Base-by-base conservation (phyloP, 35 echinoderm and acorn worm species). In the Ophioderma brevispina region DNA sequence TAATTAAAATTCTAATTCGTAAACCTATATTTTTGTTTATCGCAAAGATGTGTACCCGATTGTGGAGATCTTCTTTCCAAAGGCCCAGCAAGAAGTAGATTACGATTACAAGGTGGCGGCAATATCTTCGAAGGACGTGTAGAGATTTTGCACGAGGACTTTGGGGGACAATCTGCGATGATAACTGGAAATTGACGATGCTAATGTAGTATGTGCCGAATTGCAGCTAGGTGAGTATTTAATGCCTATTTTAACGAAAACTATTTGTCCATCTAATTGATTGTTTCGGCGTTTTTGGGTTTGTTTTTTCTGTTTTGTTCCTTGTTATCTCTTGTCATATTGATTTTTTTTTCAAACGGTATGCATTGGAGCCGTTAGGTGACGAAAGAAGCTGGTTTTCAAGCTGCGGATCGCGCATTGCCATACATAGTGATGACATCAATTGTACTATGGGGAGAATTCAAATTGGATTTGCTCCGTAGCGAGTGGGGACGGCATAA, bases 111-210 rank as follows among this genome's bases (percentile, higher is more conserved):
- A 25, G 97, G 91, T n/a, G 97, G 97, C 0, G 37, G 13, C 13
- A 85, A 81, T 31, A 76, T n/a, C n/a, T 95, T 99, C 38, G 97
- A 99, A 79, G 97, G 97, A 17, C 33, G 91, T 14, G 82, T 99
- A 35, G 87, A 99, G 78, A 82, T 95, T 8, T 46, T 88, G 13
- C 93, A 99, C 52, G 85, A 99, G 97, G 94, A 17, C 40, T 82
- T 18, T 99, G 87, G 90, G 97, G 97, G 42, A 95, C 97, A 8
- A 86, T 99, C 15, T 99, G 97, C 59, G 93, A 99, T 75, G 97
- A 99, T 37, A 85, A 38, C 4, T 99, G 97, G 97, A 91, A n/a
- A n/a, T 99, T 28, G 50, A 87, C 14, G 91, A 87, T 76, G 91
- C 97, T 31, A 37, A 79, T 6, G 94, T 99, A 4, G 89, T 99